Conservation (phyloP, 1,140 invertebrate species). For the Danaus plexippus region DNA sequence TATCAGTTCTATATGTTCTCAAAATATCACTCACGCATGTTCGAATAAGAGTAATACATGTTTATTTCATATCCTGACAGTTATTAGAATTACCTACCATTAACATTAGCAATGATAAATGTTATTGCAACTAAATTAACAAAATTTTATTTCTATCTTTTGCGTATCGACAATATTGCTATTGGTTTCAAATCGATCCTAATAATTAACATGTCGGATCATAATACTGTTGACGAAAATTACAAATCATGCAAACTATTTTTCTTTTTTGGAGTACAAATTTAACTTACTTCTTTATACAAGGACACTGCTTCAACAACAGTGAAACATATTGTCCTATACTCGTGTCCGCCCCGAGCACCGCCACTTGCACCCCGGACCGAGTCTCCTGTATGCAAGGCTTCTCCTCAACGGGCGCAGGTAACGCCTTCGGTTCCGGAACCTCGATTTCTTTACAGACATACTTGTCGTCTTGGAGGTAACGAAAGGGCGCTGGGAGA, state of each 20-base stretch:
- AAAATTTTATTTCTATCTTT: no score
- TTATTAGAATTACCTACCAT: no score
- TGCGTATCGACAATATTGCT: no score
- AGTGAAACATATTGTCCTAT: slow-evolving; percentile 51
- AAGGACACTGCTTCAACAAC: slow-evolving; percentile 53
- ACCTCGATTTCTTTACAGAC: slow-evolving; percentile 27
- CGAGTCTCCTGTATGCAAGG: slow-evolving; percentile 31
- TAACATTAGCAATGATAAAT: no score
- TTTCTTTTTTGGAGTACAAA: not conserved
- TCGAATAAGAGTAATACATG: no score
- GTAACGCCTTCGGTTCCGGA: slow-evolving; percentile 35
- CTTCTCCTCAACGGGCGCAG: slow-evolving; percentile 28
- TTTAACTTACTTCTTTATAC: slow-evolving; percentile 55
- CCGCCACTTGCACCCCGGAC: slow-evolving; percentile 49
- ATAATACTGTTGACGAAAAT: not conserved
- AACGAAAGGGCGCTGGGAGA: slow-evolving; percentile 48
- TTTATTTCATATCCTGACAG: no score
- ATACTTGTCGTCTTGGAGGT: slow-evolving; percentile 31
- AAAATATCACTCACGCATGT: no score
- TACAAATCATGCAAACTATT: no score
- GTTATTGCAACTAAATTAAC: no score
- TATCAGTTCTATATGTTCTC: no score
- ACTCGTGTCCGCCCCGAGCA: slow-evolving; percentile 51
- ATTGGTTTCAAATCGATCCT: no score
- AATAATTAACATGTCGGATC: no score